Evolutionary conservation across 2,888 invertebrate species (phyloP).

Genomic region (Apamea sordens): DNA sequence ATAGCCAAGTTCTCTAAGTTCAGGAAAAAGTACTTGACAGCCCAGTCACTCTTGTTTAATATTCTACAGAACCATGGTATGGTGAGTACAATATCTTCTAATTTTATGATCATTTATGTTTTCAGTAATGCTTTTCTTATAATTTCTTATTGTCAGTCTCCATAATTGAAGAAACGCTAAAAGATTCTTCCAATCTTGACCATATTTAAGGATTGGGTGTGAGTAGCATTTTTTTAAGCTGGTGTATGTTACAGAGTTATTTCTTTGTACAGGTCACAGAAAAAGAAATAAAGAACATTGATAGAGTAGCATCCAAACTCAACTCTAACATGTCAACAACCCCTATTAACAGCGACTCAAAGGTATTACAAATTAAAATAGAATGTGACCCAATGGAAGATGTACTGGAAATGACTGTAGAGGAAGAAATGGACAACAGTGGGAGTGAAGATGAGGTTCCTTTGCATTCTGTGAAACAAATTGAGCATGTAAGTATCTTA

Average conservation of each 20-base stretch:
- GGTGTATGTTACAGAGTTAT: neutral
- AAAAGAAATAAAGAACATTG: slow-evolving; percentile 36
- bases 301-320: slow-evolving; percentile 29
- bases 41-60: slow-evolving; percentile 41
- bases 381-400: slow-evolving; percentile 29
- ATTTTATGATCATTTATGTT: neutral
- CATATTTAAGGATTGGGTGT: neutral
- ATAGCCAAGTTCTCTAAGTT: slow-evolving; percentile 32
- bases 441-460: slow-evolving; percentile 28
- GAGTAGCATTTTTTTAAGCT: neutral
- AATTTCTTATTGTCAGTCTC: neutral
- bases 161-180: neutral
- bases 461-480: slow-evolving; percentile 8
- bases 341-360: neutral
- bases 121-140: neutral
- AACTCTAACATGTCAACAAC: slow-evolving; percentile 9
- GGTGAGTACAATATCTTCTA: slow-evolving; percentile 8
- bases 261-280: slow-evolving; percentile 28
- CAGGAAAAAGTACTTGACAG: slow-evolving; percentile 34
- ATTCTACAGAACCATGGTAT: slow-evolving; percentile 38
- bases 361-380: neutral
- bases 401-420: neutral
- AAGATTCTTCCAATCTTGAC: neutral
- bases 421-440: slow-evolving; percentile 2
- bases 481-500: slow-evolving; percentile 30